Base-by-base conservation (phyloP, 2,888 invertebrate genomes). In the Gisinianus flammeolus region DNA sequence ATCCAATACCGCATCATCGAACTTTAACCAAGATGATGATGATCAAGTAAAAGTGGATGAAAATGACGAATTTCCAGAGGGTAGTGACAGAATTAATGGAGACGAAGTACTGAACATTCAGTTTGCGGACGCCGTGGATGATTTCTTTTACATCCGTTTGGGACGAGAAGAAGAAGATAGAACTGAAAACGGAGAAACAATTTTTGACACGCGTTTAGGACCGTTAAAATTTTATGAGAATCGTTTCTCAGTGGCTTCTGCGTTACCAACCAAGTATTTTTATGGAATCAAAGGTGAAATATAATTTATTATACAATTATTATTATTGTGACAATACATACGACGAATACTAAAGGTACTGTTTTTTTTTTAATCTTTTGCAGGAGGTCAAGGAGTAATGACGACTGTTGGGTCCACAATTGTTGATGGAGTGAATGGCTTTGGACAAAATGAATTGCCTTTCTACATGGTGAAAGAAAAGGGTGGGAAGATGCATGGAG, bases 401-500 rank as follows among this genome's bases (percentile, higher is more conserved):
- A 76, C 77, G 12, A 71, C 70, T 28, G 76, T 74, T 3, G 73
- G 75, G 1, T 26, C 76, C 8, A 83, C 79, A 6, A 54, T 70
- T 35, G 80, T 79, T 26, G 80, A 79, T 30, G 77, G 80, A 0
- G 70, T 84, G 0, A 83, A 81, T 68, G 79, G 80, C 0, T 81
- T 81, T 74, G 81, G 81, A 70, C 82, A 76, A 73, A 75, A 79
- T 6, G 83, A 84, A 68, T 62, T 82, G 5, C 87, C 87, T 0
- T 85, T 86, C 74, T 85, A 86, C 78, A 81, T 87, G 66, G 84
- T 85, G n/a, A 66, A 85, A 4, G 86, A 89, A 85, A 84, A 86
- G 0, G 88, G 89, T 76, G 88, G 88, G 0, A 86, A 87, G 0
- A 91, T 89, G 82, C 90, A 91, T 84, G 91, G 91, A 0, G 84